Conservation (phyloP, 2,888 invertebrate genomes). For the Notocelia uddmanniana region DNA sequence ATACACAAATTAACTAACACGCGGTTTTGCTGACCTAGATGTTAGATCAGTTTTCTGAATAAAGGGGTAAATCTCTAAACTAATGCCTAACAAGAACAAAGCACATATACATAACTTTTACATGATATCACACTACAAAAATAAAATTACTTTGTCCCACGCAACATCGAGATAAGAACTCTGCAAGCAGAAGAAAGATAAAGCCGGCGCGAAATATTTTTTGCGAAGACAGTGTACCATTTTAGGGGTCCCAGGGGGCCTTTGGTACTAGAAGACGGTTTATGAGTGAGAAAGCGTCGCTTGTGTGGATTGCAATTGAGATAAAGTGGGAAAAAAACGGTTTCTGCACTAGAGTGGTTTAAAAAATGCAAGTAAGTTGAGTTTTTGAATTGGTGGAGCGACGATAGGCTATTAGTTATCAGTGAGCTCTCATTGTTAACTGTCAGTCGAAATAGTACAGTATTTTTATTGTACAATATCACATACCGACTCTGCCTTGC, state of each 20-base stretch:
- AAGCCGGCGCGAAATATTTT: slow-evolving; percentile 35
- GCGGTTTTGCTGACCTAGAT: too few relatives aligned
- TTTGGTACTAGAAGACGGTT: slow-evolving; percentile 1
- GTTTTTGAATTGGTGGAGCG: too few relatives aligned
- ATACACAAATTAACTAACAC: too few relatives aligned
- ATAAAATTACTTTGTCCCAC: slow-evolving; percentile 17
- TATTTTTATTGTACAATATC: too few relatives aligned
- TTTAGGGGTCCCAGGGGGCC: slow-evolving; percentile 29
- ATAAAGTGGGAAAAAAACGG: slow-evolving; percentile 6
- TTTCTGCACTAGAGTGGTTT: background rate
- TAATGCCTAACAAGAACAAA: too few relatives aligned
- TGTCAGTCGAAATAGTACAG: too few relatives aligned
- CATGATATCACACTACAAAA: slow-evolving; percentile 1
- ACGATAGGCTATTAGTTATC: too few relatives aligned
- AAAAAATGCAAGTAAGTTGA: too few relatives aligned
- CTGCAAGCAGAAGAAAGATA: slow-evolving; percentile 25
- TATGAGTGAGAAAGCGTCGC: background rate
- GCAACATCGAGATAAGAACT: slow-evolving; percentile 32
- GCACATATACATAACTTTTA: background rate
- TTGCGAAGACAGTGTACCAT: slow-evolving; percentile 8
- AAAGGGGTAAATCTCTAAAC: too few relatives aligned
- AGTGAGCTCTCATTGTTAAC: too few relatives aligned
- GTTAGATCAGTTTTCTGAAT: too few relatives aligned
- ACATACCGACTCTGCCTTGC: too few relatives aligned
- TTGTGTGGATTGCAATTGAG: slow-evolving; percentile 4